Conservation (phyloP, 2,113 vertebrate species). For the Sorex araneus region DNA sequence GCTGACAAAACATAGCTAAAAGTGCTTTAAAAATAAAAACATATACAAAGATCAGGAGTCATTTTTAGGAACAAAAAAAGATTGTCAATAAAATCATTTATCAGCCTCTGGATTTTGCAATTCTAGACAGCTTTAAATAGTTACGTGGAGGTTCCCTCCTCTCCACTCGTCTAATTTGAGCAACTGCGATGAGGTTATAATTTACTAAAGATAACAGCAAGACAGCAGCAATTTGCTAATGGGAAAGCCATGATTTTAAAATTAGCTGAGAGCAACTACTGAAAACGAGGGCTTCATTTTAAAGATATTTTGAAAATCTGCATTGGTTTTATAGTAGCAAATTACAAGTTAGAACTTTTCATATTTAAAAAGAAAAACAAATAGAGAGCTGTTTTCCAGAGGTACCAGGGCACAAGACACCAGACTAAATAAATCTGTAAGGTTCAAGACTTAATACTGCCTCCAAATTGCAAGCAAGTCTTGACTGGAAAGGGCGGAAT, state of each 20-base stretch:
- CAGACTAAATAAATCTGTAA: neutral
- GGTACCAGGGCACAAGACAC: neutral
- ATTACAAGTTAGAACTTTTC: constrained; percentile 17
- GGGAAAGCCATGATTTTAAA: neutral
- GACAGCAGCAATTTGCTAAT: neutral
- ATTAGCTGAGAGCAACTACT: neutral
- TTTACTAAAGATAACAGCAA: constrained; percentile 6
- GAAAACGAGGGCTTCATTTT: constrained; percentile 28
- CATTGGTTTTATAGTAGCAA: neutral
- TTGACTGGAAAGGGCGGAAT: neutral
- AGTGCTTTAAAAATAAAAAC: constrained; percentile 24
- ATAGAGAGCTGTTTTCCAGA: neutral
- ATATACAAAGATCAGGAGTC: neutral
- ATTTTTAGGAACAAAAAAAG: neutral
- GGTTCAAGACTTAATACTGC: neutral
- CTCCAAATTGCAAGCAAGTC: neutral
- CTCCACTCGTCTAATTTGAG: neutral
- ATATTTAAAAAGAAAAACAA: neutral
- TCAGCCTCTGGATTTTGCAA: constrained; percentile 23
- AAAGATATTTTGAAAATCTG: constrained; percentile 52
- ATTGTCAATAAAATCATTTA: neutral
- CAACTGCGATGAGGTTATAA: neutral
- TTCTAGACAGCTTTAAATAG: constrained; percentile 13
- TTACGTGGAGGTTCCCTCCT: neutral
- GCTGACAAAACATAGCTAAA: neutral